Percentiles rank a stretch among this genome's conserved stretches.
Evolutionary conservation across 2,888 invertebrate genomes (phyloP).

Genomic region (Oscheius sp.): DNA sequence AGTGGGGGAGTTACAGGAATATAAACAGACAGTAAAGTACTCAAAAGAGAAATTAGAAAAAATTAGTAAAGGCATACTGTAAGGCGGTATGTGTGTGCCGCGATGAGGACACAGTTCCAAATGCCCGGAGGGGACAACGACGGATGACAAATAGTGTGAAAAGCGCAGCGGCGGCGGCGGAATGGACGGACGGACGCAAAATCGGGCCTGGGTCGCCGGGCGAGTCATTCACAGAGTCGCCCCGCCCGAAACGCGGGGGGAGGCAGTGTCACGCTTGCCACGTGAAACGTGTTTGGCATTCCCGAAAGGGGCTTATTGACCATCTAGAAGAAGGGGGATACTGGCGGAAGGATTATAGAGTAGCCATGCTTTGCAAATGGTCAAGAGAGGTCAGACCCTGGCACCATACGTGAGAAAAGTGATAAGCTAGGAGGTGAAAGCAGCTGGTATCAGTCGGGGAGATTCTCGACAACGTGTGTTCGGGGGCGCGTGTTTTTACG

Average conservation of each 20-base stretch:
- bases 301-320: slow-evolving; percentile 24
- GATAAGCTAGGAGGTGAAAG: neutral
- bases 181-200: slow-evolving; percentile 19
- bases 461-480: neutral
- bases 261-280: slow-evolving; percentile 13
- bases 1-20: too few species aligned
- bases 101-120: neutral
- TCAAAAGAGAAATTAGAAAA: too few species aligned
- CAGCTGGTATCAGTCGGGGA: neutral
- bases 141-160: slow-evolving; percentile 27
- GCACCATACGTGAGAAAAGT: neutral
- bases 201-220: slow-evolving; percentile 1
- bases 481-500: slow-evolving; percentile 33
- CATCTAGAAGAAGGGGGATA: slow-evolving; percentile 8
- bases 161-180: slow-evolving; percentile 17
- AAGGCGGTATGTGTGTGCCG: too few species aligned
- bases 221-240: slow-evolving; percentile 26
- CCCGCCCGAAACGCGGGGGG: slow-evolving; percentile 16
- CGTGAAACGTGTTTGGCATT: slow-evolving; percentile 32
- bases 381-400: neutral
- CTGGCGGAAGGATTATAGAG: neutral
- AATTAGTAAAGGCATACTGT: too few species aligned
- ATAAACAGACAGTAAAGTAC: too few species aligned
- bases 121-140: slow-evolving; percentile 1
- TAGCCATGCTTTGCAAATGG: neutral